A percentile compares a stretch with the other conserved stretches of the same genome.
phyloP scores from a whole-genome alignment of 30 jellyfish, hydroid and myxozoan species.

The Hydractinia symbiolongicarpus region DNA sequence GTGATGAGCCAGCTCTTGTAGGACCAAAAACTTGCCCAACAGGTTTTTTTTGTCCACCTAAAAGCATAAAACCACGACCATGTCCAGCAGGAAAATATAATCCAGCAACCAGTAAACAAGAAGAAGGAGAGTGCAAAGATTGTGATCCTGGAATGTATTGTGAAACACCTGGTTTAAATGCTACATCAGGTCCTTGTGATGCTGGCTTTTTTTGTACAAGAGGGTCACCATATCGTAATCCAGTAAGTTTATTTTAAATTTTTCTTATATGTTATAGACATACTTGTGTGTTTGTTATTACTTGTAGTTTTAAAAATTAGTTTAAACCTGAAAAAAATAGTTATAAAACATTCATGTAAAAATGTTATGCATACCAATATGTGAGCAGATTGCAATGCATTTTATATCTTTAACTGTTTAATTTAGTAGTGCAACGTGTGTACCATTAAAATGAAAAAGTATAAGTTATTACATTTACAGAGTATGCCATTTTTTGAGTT shows the following conservation, averaged over 20 bases:
- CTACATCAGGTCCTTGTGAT: slow-evolving; percentile 66
- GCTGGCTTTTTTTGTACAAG: slow-evolving; percentile 78
- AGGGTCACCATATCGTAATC: slow-evolving; percentile 83
- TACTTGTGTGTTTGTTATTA: too few species aligned
- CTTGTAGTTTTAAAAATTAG: too few species aligned
- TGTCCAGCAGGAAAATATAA: slow-evolving; percentile 92
- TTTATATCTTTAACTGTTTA: too few species aligned
- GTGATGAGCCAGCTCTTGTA: slow-evolving; percentile 74
- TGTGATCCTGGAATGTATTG: slow-evolving; percentile 81
- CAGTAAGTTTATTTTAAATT: slow-evolving; percentile 56
- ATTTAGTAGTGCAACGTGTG: too few species aligned
- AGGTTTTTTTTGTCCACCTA: slow-evolving; percentile 79
- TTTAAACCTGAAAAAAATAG: too few species aligned
- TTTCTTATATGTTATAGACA: too few species aligned
- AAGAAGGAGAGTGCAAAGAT: slow-evolving; percentile 56
- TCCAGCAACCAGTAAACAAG: slow-evolving; percentile 58
- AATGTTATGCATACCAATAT: too few species aligned
- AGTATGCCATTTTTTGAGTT: too few species aligned
- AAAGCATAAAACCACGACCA: slow-evolving; percentile 56
- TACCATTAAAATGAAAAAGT: too few species aligned
- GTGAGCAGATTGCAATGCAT: too few species aligned
- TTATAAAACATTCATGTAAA: too few species aligned
- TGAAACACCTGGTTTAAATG: slow-evolving; percentile 68
- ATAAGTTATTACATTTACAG: too few species aligned
- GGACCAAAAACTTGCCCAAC: slow-evolving; percentile 72